Conservation (phyloP, 2,113 vertebrate species). For the Telmatochromis bifrenatus region DNA sequence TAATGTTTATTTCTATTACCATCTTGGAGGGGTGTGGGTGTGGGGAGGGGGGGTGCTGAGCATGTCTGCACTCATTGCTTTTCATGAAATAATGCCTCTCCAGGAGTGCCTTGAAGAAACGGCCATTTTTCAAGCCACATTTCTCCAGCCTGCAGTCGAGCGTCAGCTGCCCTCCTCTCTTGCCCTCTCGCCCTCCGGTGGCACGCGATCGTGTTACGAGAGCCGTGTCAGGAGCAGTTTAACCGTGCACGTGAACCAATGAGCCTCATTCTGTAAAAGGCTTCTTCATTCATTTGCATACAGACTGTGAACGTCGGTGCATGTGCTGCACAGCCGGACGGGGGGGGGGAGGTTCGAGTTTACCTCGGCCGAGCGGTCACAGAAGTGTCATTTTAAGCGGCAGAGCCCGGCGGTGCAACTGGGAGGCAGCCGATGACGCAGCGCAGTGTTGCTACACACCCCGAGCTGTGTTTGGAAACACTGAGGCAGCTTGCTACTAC, state of each 20-base stretch:
- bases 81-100: constrained; percentile 65
- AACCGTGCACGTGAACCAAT: neutral
- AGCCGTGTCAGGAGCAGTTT: neutral
- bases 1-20: constrained; percentile 67
- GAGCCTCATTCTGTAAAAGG: neutral
- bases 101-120: constrained; percentile 59
- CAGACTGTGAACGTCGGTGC: constrained; percentile 21
- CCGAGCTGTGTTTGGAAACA: constrained; percentile 71
- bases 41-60: neutral
- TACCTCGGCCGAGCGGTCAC: constrained; percentile 36
- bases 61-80: constrained; percentile 55
- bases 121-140: constrained; percentile 22
- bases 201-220: neutral
- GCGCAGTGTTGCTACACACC: constrained; percentile 66
- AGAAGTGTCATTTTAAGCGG: constrained; percentile 44
- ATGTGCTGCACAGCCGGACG: neutral
- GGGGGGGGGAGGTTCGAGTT: neutral
- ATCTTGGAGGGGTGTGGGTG: neutral
- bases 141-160: neutral
- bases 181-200: neutral
- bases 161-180: constrained; percentile 11
- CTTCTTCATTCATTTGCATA: neutral
- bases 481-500: constrained; percentile 51
- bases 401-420: constrained; percentile 22
- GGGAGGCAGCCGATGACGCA: constrained; percentile 46